Base-by-base conservation (phyloP, 2,113 vertebrate species). In the Alethe diademata region DNA sequence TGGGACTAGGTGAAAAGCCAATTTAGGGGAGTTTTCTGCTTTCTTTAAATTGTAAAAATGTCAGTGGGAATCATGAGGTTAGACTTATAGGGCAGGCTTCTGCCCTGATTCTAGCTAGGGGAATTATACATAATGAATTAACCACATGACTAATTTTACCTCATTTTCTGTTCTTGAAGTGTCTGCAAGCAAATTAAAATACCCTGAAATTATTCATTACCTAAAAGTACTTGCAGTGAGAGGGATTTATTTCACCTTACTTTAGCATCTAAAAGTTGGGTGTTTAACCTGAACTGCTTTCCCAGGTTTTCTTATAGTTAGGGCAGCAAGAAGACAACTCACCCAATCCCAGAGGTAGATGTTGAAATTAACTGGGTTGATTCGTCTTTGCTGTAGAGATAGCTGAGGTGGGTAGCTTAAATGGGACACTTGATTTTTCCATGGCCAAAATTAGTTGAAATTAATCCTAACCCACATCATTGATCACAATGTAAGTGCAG, bases 81-180 rank as follows among this genome's bases (percentile, higher is more conserved):
- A 94, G 90, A 96, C 85, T 82, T 91, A 94, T 54, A 57, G 95
- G 78, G 88, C 88, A 88, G 86, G 53, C n/a, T 92, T 90, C 88
- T 92, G 78, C 90, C 76, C 82, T 96, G 69, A 93, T 92, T 90
- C 93, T 84, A 95, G 95, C 90, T 90, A 90, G 75, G 92, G 90
- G 90, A 95, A 84, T 93, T 92, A 96, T 95, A 95, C 85, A 94
- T 96, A 95, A 97, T 96, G 91, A 93, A 96, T 96, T 97, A 96
- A 96, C 88, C 95, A 96, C 93, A 96, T 95, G 92, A 96, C 93
- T 96, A 96, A 97, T 95, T 96, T 94, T 84, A 92, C 86, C 72
- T 96, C 92, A 94, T 96, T 97, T 96, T 94, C 93, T 86, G 48
- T 90, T 96, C 95, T 81, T 90, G 56, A 96, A 92, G 71, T 78